Evolutionary conservation across 2,113 vertebrate genomes (phyloP).

Genomic region (Tretioscincus oriximinensis): DNA sequence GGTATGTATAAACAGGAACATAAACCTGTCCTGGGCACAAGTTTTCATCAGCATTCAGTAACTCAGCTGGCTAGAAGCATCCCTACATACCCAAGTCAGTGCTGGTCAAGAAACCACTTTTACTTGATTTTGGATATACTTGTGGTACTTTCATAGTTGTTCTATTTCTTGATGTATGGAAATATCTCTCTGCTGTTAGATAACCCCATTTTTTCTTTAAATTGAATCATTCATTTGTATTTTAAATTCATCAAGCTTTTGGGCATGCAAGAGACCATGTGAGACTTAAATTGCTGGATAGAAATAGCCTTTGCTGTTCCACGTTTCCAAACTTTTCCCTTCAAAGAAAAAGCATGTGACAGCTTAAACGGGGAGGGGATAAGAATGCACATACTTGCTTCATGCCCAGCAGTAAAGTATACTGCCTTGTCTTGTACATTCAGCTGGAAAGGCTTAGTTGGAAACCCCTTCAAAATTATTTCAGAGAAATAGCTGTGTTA

Average conservation of each 20-base stretch:
- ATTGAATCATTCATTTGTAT: neutral
- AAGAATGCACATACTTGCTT: neutral
- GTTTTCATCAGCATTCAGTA: neutral
- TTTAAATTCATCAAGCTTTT: neutral
- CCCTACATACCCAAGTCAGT: neutral
- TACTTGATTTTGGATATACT: neutral
- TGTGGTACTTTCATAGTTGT: neutral
- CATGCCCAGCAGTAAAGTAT: neutral
- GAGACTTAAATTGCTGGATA: neutral
- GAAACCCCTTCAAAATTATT: neutral
- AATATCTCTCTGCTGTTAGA: neutral
- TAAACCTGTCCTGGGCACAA: neutral
- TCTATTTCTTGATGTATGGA: neutral
- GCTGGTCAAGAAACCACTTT: neutral
- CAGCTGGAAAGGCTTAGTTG: neutral
- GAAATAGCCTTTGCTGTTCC: neutral
- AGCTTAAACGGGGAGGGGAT: neutral
- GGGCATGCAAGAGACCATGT: neutral
- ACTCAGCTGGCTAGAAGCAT: neutral
- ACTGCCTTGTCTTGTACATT: neutral
- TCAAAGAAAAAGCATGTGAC: neutral
- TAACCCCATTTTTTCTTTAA: neutral
- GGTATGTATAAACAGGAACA: neutral
- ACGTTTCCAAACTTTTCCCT: neutral
- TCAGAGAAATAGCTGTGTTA: too few relatives aligned